Conservation (phyloP, 2,888 invertebrate species). For the Oasisia sp. region DNA sequence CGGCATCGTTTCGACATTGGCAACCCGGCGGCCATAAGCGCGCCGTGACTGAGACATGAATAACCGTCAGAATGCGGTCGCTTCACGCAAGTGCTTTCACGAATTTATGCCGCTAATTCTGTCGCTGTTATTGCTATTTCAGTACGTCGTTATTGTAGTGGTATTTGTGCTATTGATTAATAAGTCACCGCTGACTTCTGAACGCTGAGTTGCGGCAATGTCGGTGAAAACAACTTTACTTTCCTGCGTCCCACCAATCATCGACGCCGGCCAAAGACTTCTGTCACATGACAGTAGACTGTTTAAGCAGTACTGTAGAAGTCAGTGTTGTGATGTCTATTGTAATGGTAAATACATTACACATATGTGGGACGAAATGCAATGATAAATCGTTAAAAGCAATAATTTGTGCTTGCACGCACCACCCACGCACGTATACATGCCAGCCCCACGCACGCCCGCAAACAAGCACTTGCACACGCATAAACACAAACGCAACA, state of each 20-base stretch:
- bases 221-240: constrained; percentile 7
- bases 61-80: not conserved
- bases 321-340: too few relatives aligned
- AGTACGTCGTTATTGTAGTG: constrained; percentile 12
- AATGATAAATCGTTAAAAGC: too few relatives aligned
- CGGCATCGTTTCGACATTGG: not conserved
- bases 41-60: not conserved
- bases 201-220: not conserved
- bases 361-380: too few relatives aligned
- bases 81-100: not conserved
- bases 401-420: not conserved
- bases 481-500: not conserved
- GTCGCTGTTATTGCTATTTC: not conserved
- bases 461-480: not conserved
- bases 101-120: not conserved
- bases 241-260: not conserved
- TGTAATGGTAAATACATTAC: too few relatives aligned
- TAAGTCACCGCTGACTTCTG: not conserved
- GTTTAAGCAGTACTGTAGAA: too few relatives aligned
- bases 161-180: not conserved
- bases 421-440: not conserved
- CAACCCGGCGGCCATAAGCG: not conserved
- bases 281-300: too few relatives aligned
- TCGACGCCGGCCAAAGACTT: not conserved
- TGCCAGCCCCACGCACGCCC: not conserved